Percentiles rank a stretch among this genome's conserved stretches.
Evolutionary conservation across 92 coral and sea anemone genomes (phyloP).

Genomic region (Muricea muricata): DNA sequence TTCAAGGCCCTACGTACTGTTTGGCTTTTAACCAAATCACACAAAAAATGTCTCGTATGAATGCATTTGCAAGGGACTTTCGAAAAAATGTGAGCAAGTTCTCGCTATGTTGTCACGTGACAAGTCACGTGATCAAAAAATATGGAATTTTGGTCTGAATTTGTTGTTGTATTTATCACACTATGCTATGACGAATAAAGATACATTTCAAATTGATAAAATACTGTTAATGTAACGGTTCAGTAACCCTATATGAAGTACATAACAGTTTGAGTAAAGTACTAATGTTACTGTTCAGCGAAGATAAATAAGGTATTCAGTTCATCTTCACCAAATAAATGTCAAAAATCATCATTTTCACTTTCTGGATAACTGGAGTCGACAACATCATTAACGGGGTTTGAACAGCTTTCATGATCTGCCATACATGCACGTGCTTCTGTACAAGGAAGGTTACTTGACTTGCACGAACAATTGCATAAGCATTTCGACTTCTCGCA

Average conservation of each 20-base stretch:
- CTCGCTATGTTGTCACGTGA: no score
- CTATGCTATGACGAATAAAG: not conserved
- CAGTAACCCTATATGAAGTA: not conserved
- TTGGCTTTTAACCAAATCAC: not conserved
- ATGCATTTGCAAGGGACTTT: no score
- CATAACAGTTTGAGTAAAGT: not conserved
- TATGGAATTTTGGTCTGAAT: not conserved
- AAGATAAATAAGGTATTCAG: not conserved
- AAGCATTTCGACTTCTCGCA: conserved; percentile 65
- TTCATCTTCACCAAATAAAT: not conserved
- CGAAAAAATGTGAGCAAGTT: no score
- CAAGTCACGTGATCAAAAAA: not conserved
- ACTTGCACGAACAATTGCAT: conserved; percentile 66
- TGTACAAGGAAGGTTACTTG: conserved; percentile 54
- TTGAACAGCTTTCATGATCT: conserved; percentile 45
- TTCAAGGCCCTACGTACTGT: not conserved
- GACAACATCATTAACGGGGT: conserved; percentile 36
- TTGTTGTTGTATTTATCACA: no score
- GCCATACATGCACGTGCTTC: conserved; percentile 66
- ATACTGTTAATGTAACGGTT: not conserved
- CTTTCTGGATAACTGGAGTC: conserved; percentile 47
- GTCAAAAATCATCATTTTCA: conserved; percentile 30
- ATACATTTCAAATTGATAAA: not conserved
- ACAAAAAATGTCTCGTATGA: no score
- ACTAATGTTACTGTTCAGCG: not conserved